A percentile compares a stretch with the other conserved stretches of the same genome.
Conservation (phyloP, 23 tunicate species). For the Diplosoma virens region DNA sequence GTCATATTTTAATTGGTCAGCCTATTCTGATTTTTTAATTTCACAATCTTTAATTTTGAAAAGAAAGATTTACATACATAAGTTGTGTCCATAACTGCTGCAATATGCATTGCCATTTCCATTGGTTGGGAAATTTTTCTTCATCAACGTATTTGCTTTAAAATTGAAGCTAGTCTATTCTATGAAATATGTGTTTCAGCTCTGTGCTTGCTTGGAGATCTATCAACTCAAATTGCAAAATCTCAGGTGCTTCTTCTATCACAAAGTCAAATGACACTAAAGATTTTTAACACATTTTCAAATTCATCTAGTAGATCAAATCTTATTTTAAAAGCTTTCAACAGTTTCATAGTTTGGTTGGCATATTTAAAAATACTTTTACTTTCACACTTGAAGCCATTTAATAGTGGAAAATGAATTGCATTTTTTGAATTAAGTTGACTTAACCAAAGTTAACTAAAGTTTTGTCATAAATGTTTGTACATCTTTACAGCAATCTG, state of each 20-base stretch:
- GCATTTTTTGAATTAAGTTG: no score
- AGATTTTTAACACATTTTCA: not conserved
- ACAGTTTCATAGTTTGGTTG: not conserved
- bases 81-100: not conserved
- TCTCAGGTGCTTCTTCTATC: not conserved
- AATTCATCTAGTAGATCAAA: not conserved
- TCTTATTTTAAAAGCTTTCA: slow-evolving; percentile 8
- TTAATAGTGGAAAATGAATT: slow-evolving; percentile 8
- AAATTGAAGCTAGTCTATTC: no score
- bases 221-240: not conserved
- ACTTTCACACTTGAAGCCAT: not conserved
- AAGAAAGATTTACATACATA: not conserved
- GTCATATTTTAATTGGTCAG: not conserved
- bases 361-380: slow-evolving; percentile 6
- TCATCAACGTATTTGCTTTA: no score
- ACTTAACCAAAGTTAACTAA: no score
- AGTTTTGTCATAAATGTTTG: no score
- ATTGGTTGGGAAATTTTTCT: no score
- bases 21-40: not conserved
- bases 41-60: no score
- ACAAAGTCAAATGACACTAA: not conserved
- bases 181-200: no score
- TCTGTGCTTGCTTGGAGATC: no score
- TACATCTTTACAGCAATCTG: no score
- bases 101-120: not conserved